Evolutionary conservation across 2,888 invertebrate genomes (phyloP).

Genomic region (Prosopocoilus inquinatus): DNA sequence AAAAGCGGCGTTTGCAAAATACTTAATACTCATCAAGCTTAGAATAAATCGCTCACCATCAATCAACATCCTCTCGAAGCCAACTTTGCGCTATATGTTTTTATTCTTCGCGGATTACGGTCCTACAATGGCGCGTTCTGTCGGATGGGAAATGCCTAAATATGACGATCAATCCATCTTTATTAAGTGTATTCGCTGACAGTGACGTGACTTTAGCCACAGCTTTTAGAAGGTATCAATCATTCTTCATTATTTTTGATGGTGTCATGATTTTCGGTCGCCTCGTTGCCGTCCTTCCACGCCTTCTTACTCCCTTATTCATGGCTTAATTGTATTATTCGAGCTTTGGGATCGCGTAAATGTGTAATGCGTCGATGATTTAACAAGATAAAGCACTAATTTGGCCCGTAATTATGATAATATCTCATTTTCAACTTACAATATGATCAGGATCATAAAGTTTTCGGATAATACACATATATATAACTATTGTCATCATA

Average conservation of each 20-base stretch:
- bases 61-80: too few relatives aligned
- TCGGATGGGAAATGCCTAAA: constrained; percentile 3
- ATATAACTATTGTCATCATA: too few relatives aligned
- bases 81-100: too few relatives aligned
- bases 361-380: neutral
- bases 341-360: constrained; percentile 6
- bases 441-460: too few relatives aligned
- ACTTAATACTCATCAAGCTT: too few relatives aligned
- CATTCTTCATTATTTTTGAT: constrained; percentile 28
- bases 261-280: constrained; percentile 13
- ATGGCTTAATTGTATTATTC: constrained; percentile 8
- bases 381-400: neutral
- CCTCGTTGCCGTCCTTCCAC: neutral
- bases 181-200: constrained; percentile 22
- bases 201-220: constrained; percentile 45
- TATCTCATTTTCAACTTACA: too few relatives aligned
- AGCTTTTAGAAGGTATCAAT: constrained; percentile 25
- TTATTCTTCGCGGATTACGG: too few relatives aligned
- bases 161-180: constrained; percentile 20
- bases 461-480: too few relatives aligned
- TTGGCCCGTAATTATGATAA: too few relatives aligned
- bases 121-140: too few relatives aligned
- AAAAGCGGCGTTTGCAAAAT: too few relatives aligned
- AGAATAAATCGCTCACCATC: too few relatives aligned
- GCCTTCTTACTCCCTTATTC: neutral